phyloP scores from a whole-genome alignment of 2,888 invertebrate genomes.

The Leucoma salicis region DNA sequence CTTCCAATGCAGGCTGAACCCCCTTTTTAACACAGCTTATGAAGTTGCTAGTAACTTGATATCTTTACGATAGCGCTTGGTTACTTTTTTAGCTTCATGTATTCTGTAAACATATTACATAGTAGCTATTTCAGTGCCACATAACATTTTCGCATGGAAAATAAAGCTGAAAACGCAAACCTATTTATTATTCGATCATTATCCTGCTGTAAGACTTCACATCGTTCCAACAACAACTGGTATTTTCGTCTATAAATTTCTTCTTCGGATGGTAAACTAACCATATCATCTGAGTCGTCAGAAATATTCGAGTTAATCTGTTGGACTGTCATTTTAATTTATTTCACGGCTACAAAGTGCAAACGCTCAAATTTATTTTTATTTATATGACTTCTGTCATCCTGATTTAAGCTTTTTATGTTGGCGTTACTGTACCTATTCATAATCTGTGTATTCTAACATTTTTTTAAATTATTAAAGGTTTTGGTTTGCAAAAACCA shows the following conservation, averaged over 20 bases:
- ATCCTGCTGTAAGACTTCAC: constrained; percentile 88
- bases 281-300: constrained; percentile 81
- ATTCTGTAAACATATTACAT: constrained; percentile 73
- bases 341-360: constrained; percentile 74
- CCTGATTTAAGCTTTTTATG: constrained; percentile 22
- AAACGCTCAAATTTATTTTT: constrained; percentile 71
- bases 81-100: constrained; percentile 86
- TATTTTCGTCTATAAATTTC: constrained; percentile 88
- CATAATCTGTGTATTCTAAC: too few species aligned
- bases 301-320: constrained; percentile 79
- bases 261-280: constrained; percentile 82
- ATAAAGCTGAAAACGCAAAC: constrained; percentile 57
- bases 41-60: constrained; percentile 86
- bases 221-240: constrained; percentile 87
- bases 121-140: constrained; percentile 10
- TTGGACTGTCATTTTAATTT: constrained; percentile 82
- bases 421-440: neutral
- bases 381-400: constrained; percentile 47
- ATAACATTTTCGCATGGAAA: constrained; percentile 4
- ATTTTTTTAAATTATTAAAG: too few species aligned
- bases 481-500: too few species aligned
- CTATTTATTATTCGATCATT: constrained; percentile 88
- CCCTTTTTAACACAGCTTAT: too few species aligned
- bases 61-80: constrained; percentile 85
- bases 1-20: too few species aligned